A percentile compares a stretch with the other conserved stretches of the same genome.
Conservation (phyloP, 2,113 vertebrate species). For the Coracopsis vasa region DNA sequence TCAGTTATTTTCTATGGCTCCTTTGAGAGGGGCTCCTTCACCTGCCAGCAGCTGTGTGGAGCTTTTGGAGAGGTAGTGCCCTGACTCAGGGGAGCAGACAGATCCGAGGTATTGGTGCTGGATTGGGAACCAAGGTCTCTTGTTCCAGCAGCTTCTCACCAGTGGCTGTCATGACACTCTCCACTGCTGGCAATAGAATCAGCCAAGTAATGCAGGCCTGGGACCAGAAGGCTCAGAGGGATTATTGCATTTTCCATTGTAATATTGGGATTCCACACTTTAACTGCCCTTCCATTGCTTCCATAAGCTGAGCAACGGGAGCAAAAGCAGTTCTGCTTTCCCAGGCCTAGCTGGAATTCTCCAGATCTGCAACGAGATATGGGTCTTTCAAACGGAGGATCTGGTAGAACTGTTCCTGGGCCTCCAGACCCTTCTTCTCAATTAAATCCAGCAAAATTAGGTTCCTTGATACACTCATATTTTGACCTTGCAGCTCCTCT, state of each 20-base stretch:
- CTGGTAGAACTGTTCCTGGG: background rate
- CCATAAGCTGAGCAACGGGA: accelerated
- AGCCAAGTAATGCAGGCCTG: background rate
- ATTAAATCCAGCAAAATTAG: background rate
- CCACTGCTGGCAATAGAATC: background rate
- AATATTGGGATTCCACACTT: background rate
- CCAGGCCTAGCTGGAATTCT: background rate
- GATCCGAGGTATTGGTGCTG: background rate
- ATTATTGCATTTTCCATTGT: background rate
- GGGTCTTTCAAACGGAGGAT: background rate
- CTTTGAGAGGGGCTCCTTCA: background rate
- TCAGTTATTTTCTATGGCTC: background rate
- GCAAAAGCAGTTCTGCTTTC: background rate
- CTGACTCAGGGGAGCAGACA: background rate
- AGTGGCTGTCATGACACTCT: background rate
- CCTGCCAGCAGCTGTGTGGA: background rate
- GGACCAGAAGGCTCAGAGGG: background rate
- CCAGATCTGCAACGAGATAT: background rate
- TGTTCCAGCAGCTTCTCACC: background rate
- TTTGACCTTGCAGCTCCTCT: background rate
- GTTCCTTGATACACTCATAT: accelerated
- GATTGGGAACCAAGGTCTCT: background rate
- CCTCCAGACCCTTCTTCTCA: background rate
- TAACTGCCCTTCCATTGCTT: background rate
- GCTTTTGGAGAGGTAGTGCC: background rate